A percentile compares a stretch with the other conserved stretches of the same genome.
phyloP scores from a whole-genome alignment of 2,888 invertebrate genomes.

The Troides aeacus region DNA sequence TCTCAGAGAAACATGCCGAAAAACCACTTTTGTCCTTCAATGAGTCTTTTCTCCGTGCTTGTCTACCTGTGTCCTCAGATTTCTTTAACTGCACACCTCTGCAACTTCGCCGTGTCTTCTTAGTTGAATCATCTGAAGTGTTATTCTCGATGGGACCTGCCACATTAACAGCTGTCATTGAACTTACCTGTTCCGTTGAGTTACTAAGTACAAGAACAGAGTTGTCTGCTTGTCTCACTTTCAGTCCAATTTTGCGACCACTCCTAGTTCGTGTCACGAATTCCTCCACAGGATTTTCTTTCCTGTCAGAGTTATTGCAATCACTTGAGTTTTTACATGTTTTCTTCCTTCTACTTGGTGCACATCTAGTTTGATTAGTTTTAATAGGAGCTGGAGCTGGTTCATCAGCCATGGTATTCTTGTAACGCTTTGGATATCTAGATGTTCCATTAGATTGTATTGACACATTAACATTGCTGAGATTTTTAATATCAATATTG shows the following conservation, averaged over 20 bases:
- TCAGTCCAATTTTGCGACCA: conserved; percentile 53
- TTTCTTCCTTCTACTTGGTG: conserved; percentile 39
- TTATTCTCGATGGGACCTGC: conserved; percentile 38
- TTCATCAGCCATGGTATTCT: conserved; percentile 37
- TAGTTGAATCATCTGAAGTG: not conserved
- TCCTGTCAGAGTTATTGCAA: conserved; percentile 51
- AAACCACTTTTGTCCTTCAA: conserved; percentile 66
- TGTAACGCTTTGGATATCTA: conserved; percentile 62
- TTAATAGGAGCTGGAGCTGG: conserved; percentile 32
- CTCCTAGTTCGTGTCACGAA: conserved; percentile 58
- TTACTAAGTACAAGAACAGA: conserved; percentile 58
- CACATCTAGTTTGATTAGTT: conserved; percentile 31
- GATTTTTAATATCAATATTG: conserved; percentile 36
- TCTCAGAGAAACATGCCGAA: conserved; percentile 69
- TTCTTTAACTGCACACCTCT: conserved; percentile 41
- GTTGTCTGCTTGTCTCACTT: conserved; percentile 50
- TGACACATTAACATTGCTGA: conserved; percentile 52
- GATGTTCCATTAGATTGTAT: conserved; percentile 57
- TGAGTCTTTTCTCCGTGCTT: conserved; percentile 49
- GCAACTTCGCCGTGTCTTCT: conserved; percentile 7
- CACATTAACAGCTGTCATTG: conserved; percentile 59
- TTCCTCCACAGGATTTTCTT: conserved; percentile 56
- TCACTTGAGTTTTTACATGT: conserved; percentile 45
- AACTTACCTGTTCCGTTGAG: conserved; percentile 56
- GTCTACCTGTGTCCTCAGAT: conserved; percentile 43